Evolutionary conservation across 2,113 vertebrate genomes (phyloP), one percentile per base, ranked within the genome.

Genomic region (Anser cygnoides): DNA sequence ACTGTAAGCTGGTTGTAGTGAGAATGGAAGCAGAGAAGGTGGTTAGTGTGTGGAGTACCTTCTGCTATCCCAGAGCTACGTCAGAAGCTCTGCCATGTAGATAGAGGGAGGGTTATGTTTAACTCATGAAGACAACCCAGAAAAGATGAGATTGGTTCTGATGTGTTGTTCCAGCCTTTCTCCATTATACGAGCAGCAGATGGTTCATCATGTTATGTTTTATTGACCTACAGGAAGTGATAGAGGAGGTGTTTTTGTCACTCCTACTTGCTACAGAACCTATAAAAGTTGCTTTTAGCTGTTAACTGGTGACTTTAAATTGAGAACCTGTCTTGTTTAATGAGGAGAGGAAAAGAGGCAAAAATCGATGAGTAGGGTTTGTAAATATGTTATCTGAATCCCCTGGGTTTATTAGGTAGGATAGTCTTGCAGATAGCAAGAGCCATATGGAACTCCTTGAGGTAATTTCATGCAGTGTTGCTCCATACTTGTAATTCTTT

Each of bases 221-320:
- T 96, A 87, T 81, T 96, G 93, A 97, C 92, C 86, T 94, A 82
- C 28, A 93, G 83, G 62, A 96, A 92, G 86, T 84, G 76, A 90
- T 86, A 66, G 77, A 94, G 95, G 80, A 94, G 86, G 92, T 94
- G 84, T 89, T 95, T 95, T 93, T 96, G 89, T 96, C 95, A 91
- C 90, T 94, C 87, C 86, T 84, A 92, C 86, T 92, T 94, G 88
- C 80, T 87, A 82, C 74, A 89, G 86, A 97, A 82, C 86, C 58
- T 84, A 65, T 59, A 79, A 86, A 95, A 94, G 57, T 93, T 94
- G 73, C 41, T 89, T 96, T 93, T 82, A 89, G 67, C 54, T 93
- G 86, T 87, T 93, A 93, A 84, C 83, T 70, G 66, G 78, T 23
- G 44, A 54, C 70, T 93, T 96, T 70, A 94, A 92, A 94, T 90